A percentile compares a stretch with the other conserved stretches of the same genome.
phyloP scores from a whole-genome alignment of 2,888 invertebrate species.

The Teinopalpus imperialis region DNA sequence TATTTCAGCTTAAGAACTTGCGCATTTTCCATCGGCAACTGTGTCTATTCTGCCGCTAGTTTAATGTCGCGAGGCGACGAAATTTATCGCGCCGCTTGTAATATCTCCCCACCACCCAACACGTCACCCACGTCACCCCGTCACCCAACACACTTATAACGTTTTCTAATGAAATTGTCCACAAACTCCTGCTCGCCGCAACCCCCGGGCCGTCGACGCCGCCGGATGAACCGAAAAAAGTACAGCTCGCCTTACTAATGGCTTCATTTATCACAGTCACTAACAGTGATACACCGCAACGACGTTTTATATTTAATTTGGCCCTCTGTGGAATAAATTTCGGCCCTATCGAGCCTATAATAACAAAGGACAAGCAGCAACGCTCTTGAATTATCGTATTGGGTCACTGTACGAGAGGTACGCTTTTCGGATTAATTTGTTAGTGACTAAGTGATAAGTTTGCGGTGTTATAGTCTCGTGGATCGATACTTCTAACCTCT shows the following conservation, averaged over 20 bases:
- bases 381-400: conserved; percentile 67
- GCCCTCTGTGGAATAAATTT: conserved; percentile 77
- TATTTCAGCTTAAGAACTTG: conserved; percentile 72
- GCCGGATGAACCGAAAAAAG: conserved; percentile 81
- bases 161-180: conserved; percentile 82
- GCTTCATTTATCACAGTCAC: conserved; percentile 82
- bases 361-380: conserved; percentile 66
- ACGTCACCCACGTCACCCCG: conserved; percentile 59
- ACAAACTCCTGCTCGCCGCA: conserved; percentile 72
- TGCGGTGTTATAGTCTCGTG: conserved; percentile 42
- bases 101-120: conserved; percentile 58
- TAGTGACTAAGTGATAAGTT: conserved; percentile 74
- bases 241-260: conserved; percentile 81
- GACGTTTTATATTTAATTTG: conserved; percentile 82
- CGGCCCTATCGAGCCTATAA: conserved; percentile 69
- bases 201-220: conserved; percentile 70
- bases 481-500: conserved; percentile 55
- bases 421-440: conserved; percentile 74
- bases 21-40: conserved; percentile 51
- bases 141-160: conserved; percentile 78
- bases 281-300: conserved; percentile 81
- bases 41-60: conserved; percentile 58
- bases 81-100: conserved; percentile 80
- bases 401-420: conserved; percentile 66
- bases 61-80: conserved; percentile 72